A percentile compares a stretch with the other conserved stretches of the same genome.
Evolutionary conservation across 2,797 vertebrate genomes (phyloP).

Genomic region (Sebastes alutus): DNA sequence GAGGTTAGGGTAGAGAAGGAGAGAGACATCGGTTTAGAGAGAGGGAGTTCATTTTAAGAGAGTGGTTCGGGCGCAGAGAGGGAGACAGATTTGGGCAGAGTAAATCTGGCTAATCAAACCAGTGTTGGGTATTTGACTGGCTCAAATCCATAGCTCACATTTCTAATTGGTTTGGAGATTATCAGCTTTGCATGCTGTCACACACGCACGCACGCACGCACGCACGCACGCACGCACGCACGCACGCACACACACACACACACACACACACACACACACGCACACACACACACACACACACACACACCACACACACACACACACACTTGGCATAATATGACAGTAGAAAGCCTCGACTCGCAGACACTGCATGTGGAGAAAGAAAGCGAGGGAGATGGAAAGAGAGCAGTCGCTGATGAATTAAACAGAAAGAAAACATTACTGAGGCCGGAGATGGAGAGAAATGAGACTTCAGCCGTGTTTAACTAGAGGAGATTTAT

Average conservation of each 20-base stretch:
- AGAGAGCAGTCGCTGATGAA: slow-evolving; percentile 55
- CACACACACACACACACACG: slow-evolving; percentile 5
- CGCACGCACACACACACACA: slow-evolving; percentile 16
- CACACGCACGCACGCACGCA: slow-evolving; percentile 37
- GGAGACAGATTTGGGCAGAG: slow-evolving; percentile 60
- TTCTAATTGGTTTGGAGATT: slow-evolving; percentile 85
- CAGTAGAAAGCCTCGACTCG: slow-evolving; percentile 55
- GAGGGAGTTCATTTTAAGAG: slow-evolving; percentile 52
- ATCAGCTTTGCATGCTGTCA: slow-evolving; percentile 78
- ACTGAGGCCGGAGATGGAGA: slow-evolving; percentile 54
- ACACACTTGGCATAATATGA: slow-evolving; percentile 56
- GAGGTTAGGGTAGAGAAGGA: slow-evolving; percentile 10
- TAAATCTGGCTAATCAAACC: slow-evolving; percentile 82
- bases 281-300: slow-evolving; percentile 26
- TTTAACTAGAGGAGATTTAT: slow-evolving; percentile 39
- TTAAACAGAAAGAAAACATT: slow-evolving; percentile 63
- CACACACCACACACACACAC: slow-evolving; percentile 16
- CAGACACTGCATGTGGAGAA: slow-evolving; percentile 24
- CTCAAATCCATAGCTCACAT: slow-evolving; percentile 80
- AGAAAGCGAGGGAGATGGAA: slow-evolving; percentile 31
- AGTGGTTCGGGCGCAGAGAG: slow-evolving; percentile 40
- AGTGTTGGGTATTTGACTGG: slow-evolving; percentile 80
- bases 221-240: too few relatives aligned
- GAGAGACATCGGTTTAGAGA: slow-evolving; percentile 37
- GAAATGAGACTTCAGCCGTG: slow-evolving; percentile 51